phyloP scores from a whole-genome alignment of 2,888 invertebrate genomes.

The Brachyptera risi region DNA sequence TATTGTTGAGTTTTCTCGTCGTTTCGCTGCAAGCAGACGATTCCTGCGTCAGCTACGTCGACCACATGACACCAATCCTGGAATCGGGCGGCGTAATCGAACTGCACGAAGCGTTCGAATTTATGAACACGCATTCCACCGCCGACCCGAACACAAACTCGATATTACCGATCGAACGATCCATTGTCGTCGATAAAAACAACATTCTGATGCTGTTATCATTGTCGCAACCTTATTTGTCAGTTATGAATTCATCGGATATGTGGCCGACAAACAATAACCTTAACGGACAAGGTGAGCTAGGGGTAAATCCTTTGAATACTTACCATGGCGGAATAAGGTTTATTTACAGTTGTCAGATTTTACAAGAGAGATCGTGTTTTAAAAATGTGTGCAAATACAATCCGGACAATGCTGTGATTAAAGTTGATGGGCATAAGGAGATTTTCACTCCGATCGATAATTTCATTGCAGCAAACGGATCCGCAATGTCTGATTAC shows the following conservation, averaged over 20 bases:
- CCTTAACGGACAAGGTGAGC: background rate
- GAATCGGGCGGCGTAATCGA: background rate
- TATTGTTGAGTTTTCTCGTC: background rate
- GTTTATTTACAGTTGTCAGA: background rate
- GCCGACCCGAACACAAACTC: background rate
- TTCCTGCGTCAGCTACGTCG: background rate
- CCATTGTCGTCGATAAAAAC: background rate
- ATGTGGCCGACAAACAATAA: slow-evolving; percentile 14
- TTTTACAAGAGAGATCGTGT: background rate
- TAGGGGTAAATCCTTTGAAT: background rate
- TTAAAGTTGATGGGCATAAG: no score
- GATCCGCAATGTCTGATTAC: background rate
- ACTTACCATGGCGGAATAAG: background rate
- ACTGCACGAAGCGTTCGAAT: background rate
- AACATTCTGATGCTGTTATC: background rate
- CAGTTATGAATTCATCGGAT: background rate
- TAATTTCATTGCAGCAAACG: slow-evolving; percentile 8
- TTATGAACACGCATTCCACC: no score
- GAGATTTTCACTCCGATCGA: background rate
- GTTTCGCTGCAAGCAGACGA: background rate
- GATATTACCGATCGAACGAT: background rate
- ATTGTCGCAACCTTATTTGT: background rate
- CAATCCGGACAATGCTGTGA: background rate
- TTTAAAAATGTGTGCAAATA: background rate
- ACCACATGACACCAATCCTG: background rate